Percentiles rank a stretch among this genome's conserved stretches.
These are phyloP conservation scores for Ceyx melanurus DNA, from an alignment of 2,113 vertebrate genomes.

Conservation along the genomic window DNA sequence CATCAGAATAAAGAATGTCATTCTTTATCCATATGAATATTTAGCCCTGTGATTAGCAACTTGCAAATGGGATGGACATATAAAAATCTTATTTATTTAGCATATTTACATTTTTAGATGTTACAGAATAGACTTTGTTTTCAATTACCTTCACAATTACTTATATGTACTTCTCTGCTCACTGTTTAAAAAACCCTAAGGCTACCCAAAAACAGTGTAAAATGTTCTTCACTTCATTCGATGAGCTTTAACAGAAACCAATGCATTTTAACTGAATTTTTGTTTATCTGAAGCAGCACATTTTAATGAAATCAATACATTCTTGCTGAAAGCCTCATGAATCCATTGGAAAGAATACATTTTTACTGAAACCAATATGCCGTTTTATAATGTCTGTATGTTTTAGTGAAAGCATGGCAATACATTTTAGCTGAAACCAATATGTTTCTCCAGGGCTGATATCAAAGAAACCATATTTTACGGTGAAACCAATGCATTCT, in stretches of 20 bases:
- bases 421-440: constrained; percentile 75
- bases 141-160: constrained; percentile 69
- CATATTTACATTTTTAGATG: constrained; percentile 57
- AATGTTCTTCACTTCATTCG: constrained; percentile 76
- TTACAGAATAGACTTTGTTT: constrained; percentile 69
- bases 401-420: constrained; percentile 73
- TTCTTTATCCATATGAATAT: background rate
- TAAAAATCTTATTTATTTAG: constrained; percentile 57
- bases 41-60: background rate
- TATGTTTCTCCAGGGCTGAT: constrained; percentile 71
- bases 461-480: constrained; percentile 64
- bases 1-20: background rate
- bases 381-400: constrained; percentile 75
- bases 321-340: constrained; percentile 79
- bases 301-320: constrained; percentile 85
- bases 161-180: constrained; percentile 40
- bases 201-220: constrained; percentile 58
- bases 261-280: constrained; percentile 81
- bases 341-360: constrained; percentile 74
- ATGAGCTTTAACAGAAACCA: constrained; percentile 81
- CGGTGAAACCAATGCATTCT: constrained; percentile 64
- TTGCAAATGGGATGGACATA: constrained; percentile 18
- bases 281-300: constrained; percentile 80
- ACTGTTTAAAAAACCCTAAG: constrained; percentile 68
- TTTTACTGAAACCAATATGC: constrained; percentile 75